Conservation (phyloP, 2,113 vertebrate genomes). For the Nerophis lumbriciformis region DNA sequence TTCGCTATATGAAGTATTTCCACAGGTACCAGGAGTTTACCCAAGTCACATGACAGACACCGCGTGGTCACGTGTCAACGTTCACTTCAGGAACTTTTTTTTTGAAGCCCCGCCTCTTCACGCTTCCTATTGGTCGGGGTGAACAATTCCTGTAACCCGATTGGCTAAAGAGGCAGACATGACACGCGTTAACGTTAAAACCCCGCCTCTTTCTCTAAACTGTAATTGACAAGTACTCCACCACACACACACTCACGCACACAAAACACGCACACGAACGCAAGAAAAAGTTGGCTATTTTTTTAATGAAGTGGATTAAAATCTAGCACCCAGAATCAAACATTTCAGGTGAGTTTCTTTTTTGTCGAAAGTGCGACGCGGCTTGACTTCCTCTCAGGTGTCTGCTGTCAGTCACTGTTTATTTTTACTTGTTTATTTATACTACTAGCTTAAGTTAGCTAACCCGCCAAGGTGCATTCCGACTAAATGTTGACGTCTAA, state of each 20-base stretch:
- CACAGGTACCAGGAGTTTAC: conserved; percentile 36
- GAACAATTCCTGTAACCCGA: background rate
- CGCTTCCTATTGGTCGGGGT: conserved; percentile 29
- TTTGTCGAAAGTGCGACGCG: conserved; percentile 7
- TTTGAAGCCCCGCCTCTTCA: conserved; percentile 38
- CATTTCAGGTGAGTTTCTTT: conserved; percentile 54
- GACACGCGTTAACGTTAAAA: conserved; percentile 16
- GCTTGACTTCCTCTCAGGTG: conserved; percentile 31
- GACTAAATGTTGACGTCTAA: background rate
- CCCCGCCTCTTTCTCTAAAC: conserved; percentile 45
- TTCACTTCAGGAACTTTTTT: conserved; percentile 72
- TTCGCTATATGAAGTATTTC: conserved; percentile 31
- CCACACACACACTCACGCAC: background rate
- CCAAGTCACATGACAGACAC: conserved; percentile 66
- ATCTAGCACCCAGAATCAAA: background rate
- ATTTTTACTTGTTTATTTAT: conserved; percentile 36
- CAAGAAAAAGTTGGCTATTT: background rate
- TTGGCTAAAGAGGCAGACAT: conserved; percentile 36
- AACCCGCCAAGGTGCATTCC: background rate
- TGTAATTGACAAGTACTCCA: conserved; percentile 52
- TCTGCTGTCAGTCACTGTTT: conserved; percentile 56
- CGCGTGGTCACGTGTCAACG: conserved; percentile 64
- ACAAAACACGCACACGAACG: background rate
- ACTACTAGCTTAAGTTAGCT: background rate
- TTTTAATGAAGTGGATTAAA: conserved; percentile 4